A percentile compares a stretch with the other conserved stretches of the same genome.
Conservation (phyloP, 2,888 invertebrate genomes). For the Pollenia labialis region DNA sequence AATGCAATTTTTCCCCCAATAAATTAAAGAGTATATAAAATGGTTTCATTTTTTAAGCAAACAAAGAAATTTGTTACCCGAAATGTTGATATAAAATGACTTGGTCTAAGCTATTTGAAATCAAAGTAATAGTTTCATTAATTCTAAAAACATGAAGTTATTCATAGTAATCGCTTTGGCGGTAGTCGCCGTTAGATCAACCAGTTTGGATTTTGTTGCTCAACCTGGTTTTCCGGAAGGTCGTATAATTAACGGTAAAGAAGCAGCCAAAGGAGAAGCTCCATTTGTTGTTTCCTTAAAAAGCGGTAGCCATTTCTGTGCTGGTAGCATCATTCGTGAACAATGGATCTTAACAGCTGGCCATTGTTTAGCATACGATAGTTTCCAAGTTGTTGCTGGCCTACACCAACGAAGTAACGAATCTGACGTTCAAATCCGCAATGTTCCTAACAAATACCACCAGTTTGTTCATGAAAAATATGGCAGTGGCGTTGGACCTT, state of each 20-base stretch:
- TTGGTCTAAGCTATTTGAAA: neutral
- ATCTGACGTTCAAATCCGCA: constrained; percentile 76
- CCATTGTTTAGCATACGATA: constrained; percentile 77
- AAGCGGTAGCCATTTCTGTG: constrained; percentile 80
- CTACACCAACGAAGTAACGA: constrained; percentile 79
- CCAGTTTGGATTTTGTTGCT: constrained; percentile 73
- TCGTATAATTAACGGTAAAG: constrained; percentile 81
- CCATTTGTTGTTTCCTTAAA: constrained; percentile 84
- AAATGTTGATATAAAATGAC: constrained; percentile 71
- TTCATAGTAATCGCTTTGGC: constrained; percentile 77
- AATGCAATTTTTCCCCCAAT: constrained; percentile 2
- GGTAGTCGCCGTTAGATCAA: constrained; percentile 75
- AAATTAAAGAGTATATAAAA: constrained; percentile 7
- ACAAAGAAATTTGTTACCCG: neutral
- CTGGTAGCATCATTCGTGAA: constrained; percentile 82
- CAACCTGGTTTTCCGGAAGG: constrained; percentile 78
- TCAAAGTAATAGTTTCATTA: constrained; percentile 43
- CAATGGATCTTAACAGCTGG: constrained; percentile 82
- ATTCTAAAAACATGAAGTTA: constrained; percentile 77
- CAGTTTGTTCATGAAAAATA: constrained; percentile 80
- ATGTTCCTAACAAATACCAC: constrained; percentile 71
- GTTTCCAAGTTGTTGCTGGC: constrained; percentile 82
- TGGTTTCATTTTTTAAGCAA: constrained; percentile 16
- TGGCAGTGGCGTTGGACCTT: constrained; percentile 82
- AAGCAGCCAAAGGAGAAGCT: constrained; percentile 82